Evolutionary conservation across 2,113 vertebrate species (phyloP), one percentile per base, ranked within the genome.

Genomic region (Thalassoma bifasciatum): DNA sequence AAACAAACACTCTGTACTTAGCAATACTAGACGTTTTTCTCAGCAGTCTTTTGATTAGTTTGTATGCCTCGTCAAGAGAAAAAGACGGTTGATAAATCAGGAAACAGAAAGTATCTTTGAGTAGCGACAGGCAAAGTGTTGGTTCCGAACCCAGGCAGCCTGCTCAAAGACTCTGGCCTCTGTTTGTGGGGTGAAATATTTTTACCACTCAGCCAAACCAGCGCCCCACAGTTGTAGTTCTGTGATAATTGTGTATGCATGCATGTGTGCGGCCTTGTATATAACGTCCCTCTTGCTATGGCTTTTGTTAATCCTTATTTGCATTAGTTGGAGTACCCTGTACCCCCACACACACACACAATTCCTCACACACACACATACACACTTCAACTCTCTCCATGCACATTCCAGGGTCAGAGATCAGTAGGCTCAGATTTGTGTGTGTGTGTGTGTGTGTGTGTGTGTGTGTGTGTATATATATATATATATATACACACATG

Each of bases 271-370:
- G 16, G 21, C 10, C 72, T 22, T 61, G 47, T 67, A 22, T 57
- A 65, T 61, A 40, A 30, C 73, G 56, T n/a, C 36, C 38, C 14
- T 44, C 12, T 7, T 14, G 81, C 66, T 51, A 49, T 77, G 71
- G 63, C 70, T 87, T 87, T 92, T 90, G 87, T 92, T 85, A 77
- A 76, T 57, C 34, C 84, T 89, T 75, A 92, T 93, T 90, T 90
- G 86, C 89, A 90, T 91, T 80, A 87, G 86, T 83, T 82, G 75
- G 76, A 84, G 57, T 49, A 40, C 54, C 85, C 30, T 30, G 3
- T 30, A 30, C 30, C 30, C 30, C 30, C 83, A 74, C 60, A 75
- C 21, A 46, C 50, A 64, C 67, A 38, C 56, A 64, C 53, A 44
- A 30, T 53, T 47, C 26, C 47, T 59, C 49, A 74, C 64, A 71